phyloP scores from a whole-genome alignment of 2,888 invertebrate species.

The Apodemia hepburni region DNA sequence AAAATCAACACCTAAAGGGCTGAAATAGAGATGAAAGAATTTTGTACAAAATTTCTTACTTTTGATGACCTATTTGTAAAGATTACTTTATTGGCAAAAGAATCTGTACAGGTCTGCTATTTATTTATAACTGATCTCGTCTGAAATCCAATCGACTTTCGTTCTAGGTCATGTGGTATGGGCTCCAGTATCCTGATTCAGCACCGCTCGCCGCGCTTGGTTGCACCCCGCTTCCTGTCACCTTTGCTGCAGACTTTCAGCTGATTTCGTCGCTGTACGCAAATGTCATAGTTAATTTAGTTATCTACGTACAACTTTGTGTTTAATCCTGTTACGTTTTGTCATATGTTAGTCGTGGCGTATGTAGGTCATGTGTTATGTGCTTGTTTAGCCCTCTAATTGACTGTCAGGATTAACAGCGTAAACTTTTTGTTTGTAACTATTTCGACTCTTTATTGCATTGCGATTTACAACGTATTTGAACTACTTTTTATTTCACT shows the following conservation, averaged over 20 bases:
- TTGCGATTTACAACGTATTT: background rate
- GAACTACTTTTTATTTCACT: background rate
- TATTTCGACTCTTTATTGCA: background rate
- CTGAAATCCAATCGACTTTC: slow-evolving; percentile 21
- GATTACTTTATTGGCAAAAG: too few species aligned
- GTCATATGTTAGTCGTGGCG: slow-evolving; percentile 25
- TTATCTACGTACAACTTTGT: slow-evolving; percentile 34
- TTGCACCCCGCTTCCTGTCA: slow-evolving; percentile 73
- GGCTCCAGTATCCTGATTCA: slow-evolving; percentile 57
- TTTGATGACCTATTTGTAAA: too few species aligned
- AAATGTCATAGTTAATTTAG: slow-evolving; percentile 53
- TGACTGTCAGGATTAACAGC: background rate
- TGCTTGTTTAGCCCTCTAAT: slow-evolving; percentile 1
- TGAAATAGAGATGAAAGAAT: too few species aligned
- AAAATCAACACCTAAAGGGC: too few species aligned
- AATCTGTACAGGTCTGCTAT: too few species aligned
- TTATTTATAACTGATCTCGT: too few species aligned
- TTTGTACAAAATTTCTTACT: too few species aligned
- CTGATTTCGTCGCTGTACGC: slow-evolving; percentile 71
- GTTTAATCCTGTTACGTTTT: slow-evolving; percentile 29
- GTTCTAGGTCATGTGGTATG: slow-evolving; percentile 46
- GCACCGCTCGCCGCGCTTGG: slow-evolving; percentile 60
- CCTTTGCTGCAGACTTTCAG: slow-evolving; percentile 72
- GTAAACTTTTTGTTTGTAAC: background rate
- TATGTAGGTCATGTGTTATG: slow-evolving; percentile 23